A percentile compares a stretch with the other conserved stretches of the same genome.
Conservation (phyloP, 2,797 vertebrate species). For the Liparis tanakae region DNA sequence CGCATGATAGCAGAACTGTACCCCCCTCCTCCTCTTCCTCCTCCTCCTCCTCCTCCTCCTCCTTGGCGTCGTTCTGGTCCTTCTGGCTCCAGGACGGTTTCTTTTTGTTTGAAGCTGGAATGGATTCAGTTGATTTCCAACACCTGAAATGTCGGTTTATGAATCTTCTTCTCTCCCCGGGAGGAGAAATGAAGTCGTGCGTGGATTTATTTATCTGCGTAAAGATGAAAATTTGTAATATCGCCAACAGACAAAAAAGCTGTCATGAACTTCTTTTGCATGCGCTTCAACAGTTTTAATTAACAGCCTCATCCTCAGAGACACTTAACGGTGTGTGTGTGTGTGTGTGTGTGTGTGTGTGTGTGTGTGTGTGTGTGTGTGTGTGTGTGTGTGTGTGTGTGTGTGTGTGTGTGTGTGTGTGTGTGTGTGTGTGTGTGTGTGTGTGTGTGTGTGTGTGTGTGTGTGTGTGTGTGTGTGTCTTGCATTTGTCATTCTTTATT, state of each 20-base stretch:
- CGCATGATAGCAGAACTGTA: slow-evolving; percentile 45
- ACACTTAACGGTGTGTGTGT: slow-evolving; percentile 47
- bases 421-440: too few species aligned
- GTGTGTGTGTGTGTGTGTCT: too few species aligned
- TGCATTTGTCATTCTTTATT: slow-evolving; percentile 78
- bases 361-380: too few species aligned
- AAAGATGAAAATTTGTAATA: slow-evolving; percentile 23
- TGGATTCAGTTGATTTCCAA: slow-evolving; percentile 30
- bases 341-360: too few species aligned
- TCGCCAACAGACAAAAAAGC: slow-evolving; percentile 30
- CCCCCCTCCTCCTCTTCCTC: slow-evolving; percentile 23
- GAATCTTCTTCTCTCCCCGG: neutral
- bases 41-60: too few species aligned
- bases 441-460: too few species aligned
- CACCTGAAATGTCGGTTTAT: neutral
- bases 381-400: too few species aligned
- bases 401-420: too few species aligned
- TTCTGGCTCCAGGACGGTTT: slow-evolving; percentile 11
- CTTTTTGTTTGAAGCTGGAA: slow-evolving; percentile 27
- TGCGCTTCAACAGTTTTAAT: slow-evolving; percentile 42
- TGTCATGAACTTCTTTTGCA: slow-evolving; percentile 43
- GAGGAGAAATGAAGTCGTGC: slow-evolving; percentile 14
- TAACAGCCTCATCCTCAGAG: slow-evolving; percentile 13
- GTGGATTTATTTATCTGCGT: slow-evolving; percentile 20
- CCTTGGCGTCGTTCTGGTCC: too few species aligned